Evolutionary conservation across 2,888 invertebrate species (phyloP).

Genomic region (Bimastos eiseni): DNA sequence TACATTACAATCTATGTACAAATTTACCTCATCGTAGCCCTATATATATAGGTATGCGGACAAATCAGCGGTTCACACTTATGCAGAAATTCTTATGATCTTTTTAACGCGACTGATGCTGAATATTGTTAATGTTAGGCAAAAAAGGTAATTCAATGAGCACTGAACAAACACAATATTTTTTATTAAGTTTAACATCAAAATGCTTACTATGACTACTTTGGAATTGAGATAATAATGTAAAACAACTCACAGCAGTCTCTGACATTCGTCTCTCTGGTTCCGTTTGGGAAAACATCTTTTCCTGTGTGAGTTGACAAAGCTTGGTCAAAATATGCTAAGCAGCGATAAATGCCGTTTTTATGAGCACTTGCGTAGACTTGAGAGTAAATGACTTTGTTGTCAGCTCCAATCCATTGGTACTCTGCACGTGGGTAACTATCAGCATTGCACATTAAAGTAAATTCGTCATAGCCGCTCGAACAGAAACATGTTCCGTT

Average conservation of each 20-base stretch:
- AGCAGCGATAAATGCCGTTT: neutral
- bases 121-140: no score
- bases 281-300: neutral
- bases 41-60: no score
- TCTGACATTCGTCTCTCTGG: neutral
- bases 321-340: neutral
- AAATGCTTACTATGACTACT: no score
- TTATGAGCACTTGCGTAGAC: neutral
- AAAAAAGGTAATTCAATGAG: no score
- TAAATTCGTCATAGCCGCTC: neutral
- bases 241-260: neutral
- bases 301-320: neutral
- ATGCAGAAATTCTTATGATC: no score
- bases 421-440: neutral
- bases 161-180: no score
- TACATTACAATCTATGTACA: no score
- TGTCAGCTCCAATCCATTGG: neutral
- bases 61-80: no score
- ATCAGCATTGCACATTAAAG: neutral
- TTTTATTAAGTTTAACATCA: no score
- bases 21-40: no score
- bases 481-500: neutral
- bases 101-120: no score
- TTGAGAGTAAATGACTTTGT: neutral
- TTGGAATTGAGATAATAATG: no score